phyloP scores from a whole-genome alignment of 2,888 invertebrate genomes.

The Lordiphosa andalusiaca region DNA sequence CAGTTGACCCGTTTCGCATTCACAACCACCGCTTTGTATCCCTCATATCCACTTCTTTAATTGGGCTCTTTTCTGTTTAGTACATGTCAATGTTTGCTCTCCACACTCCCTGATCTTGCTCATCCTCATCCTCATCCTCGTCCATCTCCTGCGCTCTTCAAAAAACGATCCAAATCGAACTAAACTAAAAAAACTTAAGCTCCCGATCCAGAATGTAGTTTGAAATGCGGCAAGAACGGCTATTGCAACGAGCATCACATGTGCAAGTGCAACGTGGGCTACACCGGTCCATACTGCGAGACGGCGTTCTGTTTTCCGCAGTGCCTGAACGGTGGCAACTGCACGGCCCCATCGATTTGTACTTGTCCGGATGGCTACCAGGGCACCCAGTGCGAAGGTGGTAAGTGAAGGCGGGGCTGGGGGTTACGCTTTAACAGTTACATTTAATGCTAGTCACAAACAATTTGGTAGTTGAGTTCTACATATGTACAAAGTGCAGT shows the following conservation, averaged over 20 bases:
- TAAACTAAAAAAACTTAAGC: conserved; percentile 82
- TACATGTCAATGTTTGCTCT: conserved; percentile 20
- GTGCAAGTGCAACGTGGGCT: conserved; percentile 93
- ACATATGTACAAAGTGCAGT: conserved; percentile 18
- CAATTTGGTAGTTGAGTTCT: conserved; percentile 10
- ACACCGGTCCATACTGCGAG: conserved; percentile 93
- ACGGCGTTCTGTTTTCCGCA: conserved; percentile 95
- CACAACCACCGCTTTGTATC: too few species aligned
- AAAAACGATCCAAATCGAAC: conserved; percentile 35
- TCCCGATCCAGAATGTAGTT: conserved; percentile 93
- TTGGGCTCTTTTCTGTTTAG: conserved; percentile 1
- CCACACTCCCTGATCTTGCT: too few species aligned
- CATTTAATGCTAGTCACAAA: conserved; percentile 19
- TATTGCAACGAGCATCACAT: conserved; percentile 91
- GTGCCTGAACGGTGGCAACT: conserved; percentile 95
- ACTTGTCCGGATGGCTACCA: conserved; percentile 94
- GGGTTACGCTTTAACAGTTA: conserved; percentile 2
- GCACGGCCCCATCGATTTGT: conserved; percentile 93
- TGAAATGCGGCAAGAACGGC: conserved; percentile 92
- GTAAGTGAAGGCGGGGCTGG: conserved; percentile 80
- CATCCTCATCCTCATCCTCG: neutral
- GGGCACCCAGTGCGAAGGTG: conserved; percentile 94
- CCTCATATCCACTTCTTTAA: too few species aligned
- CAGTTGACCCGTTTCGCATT: too few species aligned
- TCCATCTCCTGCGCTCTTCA: conserved; percentile 2